Conservation (phyloP, 2,797 vertebrate genomes). For the Calcarius lapponicus region DNA sequence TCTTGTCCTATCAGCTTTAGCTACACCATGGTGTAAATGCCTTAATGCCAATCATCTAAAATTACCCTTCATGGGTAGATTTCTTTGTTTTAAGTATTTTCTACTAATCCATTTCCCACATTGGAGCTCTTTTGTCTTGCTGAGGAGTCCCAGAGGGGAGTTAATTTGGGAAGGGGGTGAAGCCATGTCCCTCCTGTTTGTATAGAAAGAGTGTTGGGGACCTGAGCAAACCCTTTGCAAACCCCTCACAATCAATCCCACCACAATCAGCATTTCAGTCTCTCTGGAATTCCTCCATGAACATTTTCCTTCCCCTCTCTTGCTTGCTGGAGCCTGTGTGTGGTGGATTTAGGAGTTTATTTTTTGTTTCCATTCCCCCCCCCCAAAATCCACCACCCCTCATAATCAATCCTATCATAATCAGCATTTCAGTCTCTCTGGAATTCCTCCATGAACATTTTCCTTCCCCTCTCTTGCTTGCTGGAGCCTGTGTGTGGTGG, state of each 20-base stretch:
- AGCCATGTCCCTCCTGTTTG: not conserved
- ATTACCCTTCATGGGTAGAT: not conserved
- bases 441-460: not conserved
- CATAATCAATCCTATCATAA: rapidly evolving
- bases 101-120: not conserved
- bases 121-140: not conserved
- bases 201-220: rapidly evolving
- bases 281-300: not conserved
- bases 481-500: not conserved
- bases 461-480: not conserved
- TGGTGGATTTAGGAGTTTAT: not conserved
- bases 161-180: not conserved
- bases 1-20: not conserved
- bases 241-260: not conserved
- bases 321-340: not conserved
- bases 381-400: too few relatives aligned
- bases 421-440: not conserved
- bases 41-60: not conserved
- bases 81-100: not conserved
- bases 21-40: not conserved
- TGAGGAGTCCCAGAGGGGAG: not conserved
- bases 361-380: too few relatives aligned
- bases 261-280: rapidly evolving
- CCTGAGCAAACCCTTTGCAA: not conserved
- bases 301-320: not conserved